A percentile compares a stretch with the other conserved stretches of the same genome.
Evolutionary conservation across 2,113 vertebrate species (phyloP).

Genomic region (Tenrec ecaudatus): DNA sequence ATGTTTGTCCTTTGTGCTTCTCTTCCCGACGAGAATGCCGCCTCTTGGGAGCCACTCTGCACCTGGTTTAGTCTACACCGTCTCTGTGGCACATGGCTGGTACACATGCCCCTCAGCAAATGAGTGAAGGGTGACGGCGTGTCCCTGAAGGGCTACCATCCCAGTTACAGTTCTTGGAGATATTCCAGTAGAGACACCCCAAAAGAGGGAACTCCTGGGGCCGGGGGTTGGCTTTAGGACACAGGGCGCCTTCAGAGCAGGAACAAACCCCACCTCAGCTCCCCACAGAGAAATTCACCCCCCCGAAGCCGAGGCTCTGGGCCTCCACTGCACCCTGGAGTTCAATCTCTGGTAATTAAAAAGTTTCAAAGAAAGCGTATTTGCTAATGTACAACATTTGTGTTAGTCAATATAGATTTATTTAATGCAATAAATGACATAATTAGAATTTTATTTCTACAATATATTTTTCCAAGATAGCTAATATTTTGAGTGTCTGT

Average conservation of each 20-base stretch:
- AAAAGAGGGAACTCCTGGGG: not conserved
- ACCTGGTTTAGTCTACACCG: not conserved
- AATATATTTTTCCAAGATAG: constrained; percentile 88
- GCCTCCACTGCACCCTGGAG: not conserved
- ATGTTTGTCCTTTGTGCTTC: not conserved
- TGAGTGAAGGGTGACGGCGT: not conserved
- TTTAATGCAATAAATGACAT: constrained; percentile 88
- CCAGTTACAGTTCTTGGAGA: not conserved
- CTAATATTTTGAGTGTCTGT: constrained; percentile 85
- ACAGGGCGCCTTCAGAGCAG: too few species aligned
- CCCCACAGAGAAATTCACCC: rapidly evolving
- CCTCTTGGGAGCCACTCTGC: not conserved
- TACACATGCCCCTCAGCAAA: not conserved
- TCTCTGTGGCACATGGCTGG: rapidly evolving
- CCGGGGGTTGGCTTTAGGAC: too few species aligned
- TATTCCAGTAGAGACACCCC: not conserved
- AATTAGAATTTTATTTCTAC: constrained; percentile 90
- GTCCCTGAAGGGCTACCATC: not conserved
- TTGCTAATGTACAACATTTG: constrained; percentile 84
- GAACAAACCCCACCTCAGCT: not conserved
- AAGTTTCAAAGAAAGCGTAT: constrained; percentile 78
- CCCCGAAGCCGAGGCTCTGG: not conserved
- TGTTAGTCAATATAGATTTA: constrained; percentile 88
- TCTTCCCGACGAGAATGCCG: not conserved
- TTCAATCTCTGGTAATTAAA: constrained; percentile 42